Evolutionary conservation across 2,797 vertebrate genomes (phyloP), one percentile per base, ranked within the genome.

Genomic region (Ambastaia sidthimunki): DNA sequence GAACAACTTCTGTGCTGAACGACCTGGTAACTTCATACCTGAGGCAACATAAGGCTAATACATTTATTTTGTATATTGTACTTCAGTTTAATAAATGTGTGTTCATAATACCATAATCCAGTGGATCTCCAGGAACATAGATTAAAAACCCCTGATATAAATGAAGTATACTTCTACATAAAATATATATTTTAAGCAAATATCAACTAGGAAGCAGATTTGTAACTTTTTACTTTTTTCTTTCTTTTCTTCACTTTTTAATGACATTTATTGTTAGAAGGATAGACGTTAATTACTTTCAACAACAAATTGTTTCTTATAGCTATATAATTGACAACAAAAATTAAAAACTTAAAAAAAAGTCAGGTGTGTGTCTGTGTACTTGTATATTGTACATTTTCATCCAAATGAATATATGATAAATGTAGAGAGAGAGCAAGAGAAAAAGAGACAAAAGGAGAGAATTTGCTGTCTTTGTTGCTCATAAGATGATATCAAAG

Each of bases 21-120:
- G 28, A 54, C 77, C 68, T 4, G 34, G 71, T 1, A 67, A 77
- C 15, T 57, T 82, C 34, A 9, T 85, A 70, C 81, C 81, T 12
- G 55, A 74, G 2, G 19, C 47, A 52, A 69, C 57, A 4, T 82
- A 76, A 60, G n/a, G 4, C 15, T 10, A 3, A 7, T 34, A n/a
- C 15, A 3, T 60, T 48, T 1, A 2, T 28, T 73, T 1, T 13
- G 15, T n/a, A 16, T 31, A 7, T 25, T 44, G 3, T 25, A 25
- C 15, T 7, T 23, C 16, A 47, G 31, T 37, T 57, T 7, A 55
- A 52, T 0, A 28, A n/a, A 70, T 69, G 11, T 59, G 18, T 19
- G 25, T 62, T 31, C 28, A 12, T 28, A 25, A 13, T 60, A 28
- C 2, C 34, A 5, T 1, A 37, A 37, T 37, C 4, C 34, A 37